A percentile compares a stretch with the other conserved stretches of the same genome.
These are phyloP conservation scores for Thelaira solivaga DNA, from an alignment of 2,888 invertebrate species.

Conservation along the genomic window DNA sequence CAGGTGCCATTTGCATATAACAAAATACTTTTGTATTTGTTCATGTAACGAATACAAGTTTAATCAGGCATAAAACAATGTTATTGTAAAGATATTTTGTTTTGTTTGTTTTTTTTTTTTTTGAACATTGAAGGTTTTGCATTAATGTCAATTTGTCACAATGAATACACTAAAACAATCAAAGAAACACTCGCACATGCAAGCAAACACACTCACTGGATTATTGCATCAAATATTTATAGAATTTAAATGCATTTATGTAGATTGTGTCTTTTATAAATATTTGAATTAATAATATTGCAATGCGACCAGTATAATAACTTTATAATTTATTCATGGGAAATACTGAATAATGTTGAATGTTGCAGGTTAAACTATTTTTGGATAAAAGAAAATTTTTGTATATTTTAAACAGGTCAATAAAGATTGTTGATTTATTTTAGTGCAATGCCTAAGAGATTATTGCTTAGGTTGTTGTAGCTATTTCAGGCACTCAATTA, in stretches of 20 bases:
- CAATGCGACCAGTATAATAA: too few relatives aligned
- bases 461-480: too few relatives aligned
- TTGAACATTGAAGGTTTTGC: too few relatives aligned
- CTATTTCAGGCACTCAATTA: too few relatives aligned
- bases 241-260: constrained; percentile 7
- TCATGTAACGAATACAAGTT: constrained; percentile 37
- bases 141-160: constrained; percentile 42
- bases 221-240: constrained; percentile 20
- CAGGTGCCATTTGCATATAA: constrained; percentile 55
- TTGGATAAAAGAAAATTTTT: too few relatives aligned
- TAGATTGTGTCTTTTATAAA: not conserved
- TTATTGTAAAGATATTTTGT: constrained; percentile 1
- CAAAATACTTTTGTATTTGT: not conserved
- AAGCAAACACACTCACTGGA: not conserved
- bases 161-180: constrained; percentile 14
- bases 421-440: too few relatives aligned
- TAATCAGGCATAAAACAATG: constrained; percentile 49
- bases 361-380: too few relatives aligned
- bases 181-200: not conserved
- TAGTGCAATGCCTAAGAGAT: too few relatives aligned
- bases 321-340: constrained; percentile 18
- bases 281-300: too few relatives aligned
- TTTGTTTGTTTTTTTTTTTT: too few relatives aligned
- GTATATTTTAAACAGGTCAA: too few relatives aligned
- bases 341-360: too few relatives aligned